phyloP scores from a whole-genome alignment of 2,797 vertebrate species.

The Propithecus deckenii region DNA sequence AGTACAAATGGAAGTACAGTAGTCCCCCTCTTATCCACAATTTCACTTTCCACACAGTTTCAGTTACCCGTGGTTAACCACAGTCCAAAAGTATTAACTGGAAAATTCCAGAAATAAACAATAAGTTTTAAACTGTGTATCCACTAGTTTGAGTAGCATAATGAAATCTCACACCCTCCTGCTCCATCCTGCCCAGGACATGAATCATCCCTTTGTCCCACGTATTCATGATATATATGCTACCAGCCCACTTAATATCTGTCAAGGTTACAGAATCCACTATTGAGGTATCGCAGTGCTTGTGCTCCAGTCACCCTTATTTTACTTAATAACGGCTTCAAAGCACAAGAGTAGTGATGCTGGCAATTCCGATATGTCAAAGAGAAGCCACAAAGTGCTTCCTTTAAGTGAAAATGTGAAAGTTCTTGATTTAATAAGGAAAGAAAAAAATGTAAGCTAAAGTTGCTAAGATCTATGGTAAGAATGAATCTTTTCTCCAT shows the following conservation, averaged over 20 bases:
- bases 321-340: neutral
- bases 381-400: neutral
- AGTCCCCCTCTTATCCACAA: neutral
- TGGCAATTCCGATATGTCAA: neutral
- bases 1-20: neutral
- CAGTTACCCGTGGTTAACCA: neutral
- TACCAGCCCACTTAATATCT: neutral
- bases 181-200: too few relatives aligned
- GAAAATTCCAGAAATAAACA: neutral
- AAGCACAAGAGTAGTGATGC: neutral
- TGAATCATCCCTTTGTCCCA: neutral
- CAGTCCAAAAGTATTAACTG: neutral
- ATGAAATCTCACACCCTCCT: neutral
- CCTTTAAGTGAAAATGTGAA: neutral
- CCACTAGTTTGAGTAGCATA: neutral
- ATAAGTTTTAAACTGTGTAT: neutral
- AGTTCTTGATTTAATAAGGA: neutral
- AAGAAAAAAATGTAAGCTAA: neutral
- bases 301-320: neutral
- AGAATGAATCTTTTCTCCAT: neutral
- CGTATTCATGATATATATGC: too few relatives aligned
- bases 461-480: neutral
- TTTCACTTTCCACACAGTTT: neutral
- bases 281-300: neutral
- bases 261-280: neutral